Conservation (phyloP, 2,888 invertebrate species). For the Schizaphis graminum region DNA sequence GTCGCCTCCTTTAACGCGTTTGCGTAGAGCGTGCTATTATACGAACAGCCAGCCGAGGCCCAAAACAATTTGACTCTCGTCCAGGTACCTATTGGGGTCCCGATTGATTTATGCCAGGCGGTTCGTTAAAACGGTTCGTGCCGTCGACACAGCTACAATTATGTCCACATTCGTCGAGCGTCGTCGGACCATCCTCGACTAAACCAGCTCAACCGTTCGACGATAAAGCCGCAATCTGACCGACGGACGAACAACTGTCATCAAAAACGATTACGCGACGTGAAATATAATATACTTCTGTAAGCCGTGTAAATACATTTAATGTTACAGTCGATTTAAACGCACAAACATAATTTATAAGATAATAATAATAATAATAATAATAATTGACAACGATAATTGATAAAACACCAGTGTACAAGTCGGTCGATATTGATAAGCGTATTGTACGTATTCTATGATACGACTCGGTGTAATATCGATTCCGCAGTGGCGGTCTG, state of each 20-base stretch:
- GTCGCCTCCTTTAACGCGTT: not conserved
- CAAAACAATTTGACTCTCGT: not conserved
- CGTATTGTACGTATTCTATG: not conserved
- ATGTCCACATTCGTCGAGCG: not conserved
- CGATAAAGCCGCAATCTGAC: not conserved
- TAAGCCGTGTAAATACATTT: not conserved
- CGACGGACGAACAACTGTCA: not conserved
- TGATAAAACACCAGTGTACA: not conserved
- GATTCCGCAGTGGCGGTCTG: not conserved
- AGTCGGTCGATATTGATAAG: constrained; percentile 7
- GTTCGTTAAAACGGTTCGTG: not conserved
- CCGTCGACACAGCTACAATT: not conserved
- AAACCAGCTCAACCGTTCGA: not conserved
- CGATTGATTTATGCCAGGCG: not conserved
- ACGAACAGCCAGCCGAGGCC: not conserved
- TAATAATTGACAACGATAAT: not conserved
- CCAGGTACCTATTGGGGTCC: not conserved
- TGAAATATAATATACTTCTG: not conserved
- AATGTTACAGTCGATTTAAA: not conserved
- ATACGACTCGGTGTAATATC: not conserved
- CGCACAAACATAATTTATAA: not conserved
- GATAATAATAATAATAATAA: not conserved
- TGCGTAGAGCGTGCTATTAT: not conserved
- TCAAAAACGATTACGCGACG: not conserved
- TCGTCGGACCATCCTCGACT: not conserved